These are phyloP conservation scores for Sminthurides aquaticus DNA, from an alignment of 2,888 invertebrate species.

Conservation along the genomic window DNA sequence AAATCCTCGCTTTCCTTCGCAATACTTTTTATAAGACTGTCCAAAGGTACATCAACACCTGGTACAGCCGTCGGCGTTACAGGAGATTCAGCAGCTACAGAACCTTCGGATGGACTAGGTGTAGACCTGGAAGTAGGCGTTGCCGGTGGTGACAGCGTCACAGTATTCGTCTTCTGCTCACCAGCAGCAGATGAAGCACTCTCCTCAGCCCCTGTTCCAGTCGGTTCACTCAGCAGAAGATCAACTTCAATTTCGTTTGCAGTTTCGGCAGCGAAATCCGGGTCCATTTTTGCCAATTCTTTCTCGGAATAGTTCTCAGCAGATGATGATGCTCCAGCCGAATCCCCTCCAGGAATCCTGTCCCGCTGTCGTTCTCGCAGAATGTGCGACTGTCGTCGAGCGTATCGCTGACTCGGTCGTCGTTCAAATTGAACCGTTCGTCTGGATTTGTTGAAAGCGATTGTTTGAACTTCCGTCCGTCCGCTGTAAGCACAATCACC, in stretches of 20 bases:
- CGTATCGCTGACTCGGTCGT: slow-evolving; percentile 91
- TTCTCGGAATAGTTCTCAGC: slow-evolving; percentile 49
- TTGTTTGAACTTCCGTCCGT: slow-evolving; percentile 95
- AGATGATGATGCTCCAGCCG: slow-evolving; percentile 44
- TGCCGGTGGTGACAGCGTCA: slow-evolving; percentile 35
- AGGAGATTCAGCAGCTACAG: slow-evolving; percentile 26
- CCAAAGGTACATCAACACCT: slow-evolving; percentile 56
- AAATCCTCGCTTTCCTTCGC: slow-evolving; percentile 55
- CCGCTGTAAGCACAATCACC: too few relatives aligned
- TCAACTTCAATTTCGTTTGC: slow-evolving; percentile 27
- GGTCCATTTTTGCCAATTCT: slow-evolving; percentile 43
- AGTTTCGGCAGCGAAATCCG: slow-evolving; percentile 7
- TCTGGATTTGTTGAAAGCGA: slow-evolving; percentile 79
- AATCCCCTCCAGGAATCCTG: slow-evolving; percentile 49
- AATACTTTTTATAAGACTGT: slow-evolving; percentile 67
- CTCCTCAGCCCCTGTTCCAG: slow-evolving; percentile 32
- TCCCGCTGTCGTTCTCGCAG: slow-evolving; percentile 58
- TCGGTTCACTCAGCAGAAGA: slow-evolving; percentile 29
- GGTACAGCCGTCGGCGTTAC: slow-evolving; percentile 35
- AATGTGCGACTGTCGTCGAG: slow-evolving; percentile 67
- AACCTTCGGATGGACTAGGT: slow-evolving; percentile 37
- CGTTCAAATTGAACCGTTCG: slow-evolving; percentile 94
- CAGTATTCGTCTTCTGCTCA: slow-evolving; percentile 15
- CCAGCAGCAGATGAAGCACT: slow-evolving; percentile 23
- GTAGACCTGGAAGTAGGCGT: slow-evolving; percentile 40